Evolutionary conservation across 2,113 vertebrate genomes (phyloP).

Genomic region (Corythaeola cristata): DNA sequence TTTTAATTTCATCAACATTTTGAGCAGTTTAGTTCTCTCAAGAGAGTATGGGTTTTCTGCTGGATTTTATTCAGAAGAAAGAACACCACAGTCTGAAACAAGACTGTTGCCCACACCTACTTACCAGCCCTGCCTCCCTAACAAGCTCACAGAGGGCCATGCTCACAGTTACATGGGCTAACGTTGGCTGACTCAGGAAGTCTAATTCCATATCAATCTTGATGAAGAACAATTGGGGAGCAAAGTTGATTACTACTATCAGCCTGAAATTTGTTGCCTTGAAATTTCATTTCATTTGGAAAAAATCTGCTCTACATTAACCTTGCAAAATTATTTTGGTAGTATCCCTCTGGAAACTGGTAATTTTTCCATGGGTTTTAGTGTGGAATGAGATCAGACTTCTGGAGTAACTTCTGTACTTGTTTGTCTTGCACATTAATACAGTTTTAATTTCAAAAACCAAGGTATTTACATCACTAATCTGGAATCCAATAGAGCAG

Average conservation of each 20-base stretch:
- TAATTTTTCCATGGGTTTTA: neutral
- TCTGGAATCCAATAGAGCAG: neutral
- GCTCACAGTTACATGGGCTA: accelerated
- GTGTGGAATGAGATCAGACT: neutral
- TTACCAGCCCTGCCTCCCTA: neutral
- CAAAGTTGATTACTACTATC: neutral
- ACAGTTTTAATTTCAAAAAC: neutral
- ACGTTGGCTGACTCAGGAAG: neutral
- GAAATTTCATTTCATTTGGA: neutral
- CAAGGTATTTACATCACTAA: neutral
- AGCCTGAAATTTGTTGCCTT: neutral
- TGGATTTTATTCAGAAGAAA: neutral
- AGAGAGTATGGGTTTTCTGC: neutral
- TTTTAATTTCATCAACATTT: neutral
- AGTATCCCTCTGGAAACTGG: neutral
- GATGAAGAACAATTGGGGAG: neutral
- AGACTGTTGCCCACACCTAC: neutral
- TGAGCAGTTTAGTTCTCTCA: neutral
- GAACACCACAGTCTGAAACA: neutral
- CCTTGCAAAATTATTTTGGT: neutral
- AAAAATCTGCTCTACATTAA: neutral
- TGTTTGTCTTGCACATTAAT: neutral
- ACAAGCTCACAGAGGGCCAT: neutral
- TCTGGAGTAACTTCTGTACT: neutral
- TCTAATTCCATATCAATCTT: neutral